phyloP scores from a whole-genome alignment of 2,797 vertebrate genomes.

The Anguilla marmorata region DNA sequence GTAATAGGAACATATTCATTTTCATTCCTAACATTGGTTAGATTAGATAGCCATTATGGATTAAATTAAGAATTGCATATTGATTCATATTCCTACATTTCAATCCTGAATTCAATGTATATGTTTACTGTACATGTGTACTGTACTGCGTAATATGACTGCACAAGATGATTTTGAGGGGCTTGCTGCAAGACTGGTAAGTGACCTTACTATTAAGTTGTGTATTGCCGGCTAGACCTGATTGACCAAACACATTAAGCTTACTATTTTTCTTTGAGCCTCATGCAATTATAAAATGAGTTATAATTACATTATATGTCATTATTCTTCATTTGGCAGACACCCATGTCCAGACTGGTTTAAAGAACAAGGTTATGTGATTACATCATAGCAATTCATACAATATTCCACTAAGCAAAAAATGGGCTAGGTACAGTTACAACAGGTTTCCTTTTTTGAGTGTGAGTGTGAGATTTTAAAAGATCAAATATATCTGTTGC shows the following conservation, averaged over 20 bases:
- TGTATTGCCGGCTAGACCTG: not conserved
- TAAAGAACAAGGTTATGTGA: not conserved
- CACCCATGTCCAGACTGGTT: not conserved
- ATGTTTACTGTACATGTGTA: too few species aligned
- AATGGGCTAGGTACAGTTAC: too few species aligned
- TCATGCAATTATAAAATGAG: not conserved
- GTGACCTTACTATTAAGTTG: not conserved
- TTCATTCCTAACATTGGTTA: constrained; percentile 63
- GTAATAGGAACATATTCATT: too few species aligned
- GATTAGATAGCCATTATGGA: constrained; percentile 75
- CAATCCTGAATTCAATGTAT: too few species aligned
- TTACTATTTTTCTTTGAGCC: not conserved
- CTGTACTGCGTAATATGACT: too few species aligned
- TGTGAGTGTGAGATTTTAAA: too few species aligned
- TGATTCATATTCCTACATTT: not conserved
- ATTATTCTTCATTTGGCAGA: not conserved
- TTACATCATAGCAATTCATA: not conserved
- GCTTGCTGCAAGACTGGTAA: not conserved
- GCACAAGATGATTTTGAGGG: not conserved
- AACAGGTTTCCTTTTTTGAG: too few species aligned
- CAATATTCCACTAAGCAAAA: not conserved
- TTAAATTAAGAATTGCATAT: constrained; percentile 23
- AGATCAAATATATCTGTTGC: too few species aligned
- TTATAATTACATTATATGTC: not conserved
- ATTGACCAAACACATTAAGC: not conserved